phyloP scores from a whole-genome alignment of 2,113 vertebrate species.

The Spea multiplicata region DNA sequence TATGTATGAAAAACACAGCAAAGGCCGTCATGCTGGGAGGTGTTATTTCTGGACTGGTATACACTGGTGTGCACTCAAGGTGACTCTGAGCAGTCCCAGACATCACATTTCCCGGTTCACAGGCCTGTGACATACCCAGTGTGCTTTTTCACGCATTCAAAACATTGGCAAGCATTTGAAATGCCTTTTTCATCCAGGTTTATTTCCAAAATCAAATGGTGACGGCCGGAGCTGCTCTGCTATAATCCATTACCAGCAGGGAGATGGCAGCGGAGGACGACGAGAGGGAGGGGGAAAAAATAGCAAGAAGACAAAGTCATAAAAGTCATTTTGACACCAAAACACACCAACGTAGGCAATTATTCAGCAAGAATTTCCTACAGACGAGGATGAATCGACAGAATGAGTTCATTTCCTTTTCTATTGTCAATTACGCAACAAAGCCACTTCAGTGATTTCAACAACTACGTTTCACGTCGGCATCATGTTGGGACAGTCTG shows the following conservation, averaged over 20 bases:
- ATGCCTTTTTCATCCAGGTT: constrained; percentile 25
- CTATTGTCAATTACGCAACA: background rate
- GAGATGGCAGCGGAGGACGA: background rate
- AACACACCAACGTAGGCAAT: fast-evolving
- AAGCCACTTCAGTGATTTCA: no score
- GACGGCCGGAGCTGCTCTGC: background rate
- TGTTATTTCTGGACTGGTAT: background rate
- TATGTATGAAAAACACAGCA: no score
- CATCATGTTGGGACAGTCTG: no score
- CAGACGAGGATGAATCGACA: background rate
- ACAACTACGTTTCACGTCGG: no score
- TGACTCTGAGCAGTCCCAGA: constrained; percentile 18
- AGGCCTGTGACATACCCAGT: constrained; percentile 34
- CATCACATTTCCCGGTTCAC: constrained; percentile 40
- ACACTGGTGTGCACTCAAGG: constrained; percentile 26
- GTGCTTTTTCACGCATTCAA: constrained; percentile 22
- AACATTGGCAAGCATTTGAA: constrained; percentile 27
- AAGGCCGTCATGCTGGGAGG: background rate
- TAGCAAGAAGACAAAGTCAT: background rate
- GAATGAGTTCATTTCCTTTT: background rate
- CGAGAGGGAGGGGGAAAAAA: background rate
- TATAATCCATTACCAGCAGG: background rate
- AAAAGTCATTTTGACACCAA: background rate
- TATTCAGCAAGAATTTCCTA: background rate
- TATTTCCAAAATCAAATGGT: constrained; percentile 21